phyloP scores from a whole-genome alignment of 2,113 vertebrate genomes.

The Genyomyrus donnyi region DNA sequence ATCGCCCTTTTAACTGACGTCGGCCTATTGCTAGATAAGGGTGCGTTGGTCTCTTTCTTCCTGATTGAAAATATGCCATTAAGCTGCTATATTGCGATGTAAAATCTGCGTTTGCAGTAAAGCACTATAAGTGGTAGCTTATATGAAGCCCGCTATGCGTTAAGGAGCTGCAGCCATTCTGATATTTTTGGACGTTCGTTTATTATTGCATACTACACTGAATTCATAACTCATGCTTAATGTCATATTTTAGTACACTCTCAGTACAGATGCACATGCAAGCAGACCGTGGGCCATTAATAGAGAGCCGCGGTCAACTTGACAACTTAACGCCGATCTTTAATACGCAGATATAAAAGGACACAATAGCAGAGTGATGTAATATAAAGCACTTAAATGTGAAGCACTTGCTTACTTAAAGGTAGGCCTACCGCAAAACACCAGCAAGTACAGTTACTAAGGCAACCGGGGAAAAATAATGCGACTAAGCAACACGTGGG shows the following conservation, averaged over 20 bases:
- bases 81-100: not conserved
- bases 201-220: not conserved
- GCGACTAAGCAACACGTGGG: not conserved
- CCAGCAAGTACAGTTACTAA: not conserved
- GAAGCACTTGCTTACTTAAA: not conserved
- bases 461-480: not conserved
- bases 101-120: not conserved
- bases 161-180: not conserved
- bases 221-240: not conserved
- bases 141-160: not conserved
- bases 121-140: not conserved
- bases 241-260: not conserved
- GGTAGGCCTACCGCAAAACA: not conserved
- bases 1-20: not conserved
- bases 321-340: not conserved
- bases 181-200: not conserved
- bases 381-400: not conserved
- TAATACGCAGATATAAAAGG: not conserved
- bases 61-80: not conserved
- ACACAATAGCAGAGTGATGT: not conserved
- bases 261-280: not conserved
- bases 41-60: not conserved
- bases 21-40: not conserved
- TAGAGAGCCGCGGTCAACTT: not conserved
- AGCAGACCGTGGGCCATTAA: not conserved